Conservation (phyloP, 2,797 vertebrate species). For the Galago senegalensis region DNA sequence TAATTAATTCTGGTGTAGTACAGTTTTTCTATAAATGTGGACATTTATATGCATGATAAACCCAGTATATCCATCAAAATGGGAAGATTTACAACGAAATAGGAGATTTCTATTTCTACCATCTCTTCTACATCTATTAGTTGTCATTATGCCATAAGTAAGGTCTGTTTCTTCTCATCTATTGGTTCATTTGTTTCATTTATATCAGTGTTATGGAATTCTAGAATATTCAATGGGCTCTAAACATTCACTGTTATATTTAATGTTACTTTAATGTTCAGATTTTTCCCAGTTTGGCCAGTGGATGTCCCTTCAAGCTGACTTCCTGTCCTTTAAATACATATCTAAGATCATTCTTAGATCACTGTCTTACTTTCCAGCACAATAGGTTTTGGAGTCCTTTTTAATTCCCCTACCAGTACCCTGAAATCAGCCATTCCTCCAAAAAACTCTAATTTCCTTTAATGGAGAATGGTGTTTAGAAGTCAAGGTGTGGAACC, state of each 20-base stretch:
- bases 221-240: background rate
- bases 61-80: background rate
- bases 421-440: background rate
- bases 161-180: background rate
- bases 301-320: background rate
- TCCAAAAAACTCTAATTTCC: background rate
- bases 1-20: background rate
- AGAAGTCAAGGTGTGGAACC: background rate
- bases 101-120: background rate
- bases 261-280: background rate
- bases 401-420: slow-evolving; percentile 1
- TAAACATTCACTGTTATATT: background rate
- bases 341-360: background rate
- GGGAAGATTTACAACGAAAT: background rate
- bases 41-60: background rate
- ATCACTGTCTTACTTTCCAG: background rate
- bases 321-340: background rate
- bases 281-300: background rate
- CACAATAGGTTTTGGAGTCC: background rate
- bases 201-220: background rate
- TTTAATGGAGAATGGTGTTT: background rate
- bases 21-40: background rate
- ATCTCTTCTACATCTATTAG: background rate
- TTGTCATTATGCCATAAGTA: background rate
- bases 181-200: background rate